phyloP scores from a whole-genome alignment of 2,113 vertebrate species.

The Galbula dea region DNA sequence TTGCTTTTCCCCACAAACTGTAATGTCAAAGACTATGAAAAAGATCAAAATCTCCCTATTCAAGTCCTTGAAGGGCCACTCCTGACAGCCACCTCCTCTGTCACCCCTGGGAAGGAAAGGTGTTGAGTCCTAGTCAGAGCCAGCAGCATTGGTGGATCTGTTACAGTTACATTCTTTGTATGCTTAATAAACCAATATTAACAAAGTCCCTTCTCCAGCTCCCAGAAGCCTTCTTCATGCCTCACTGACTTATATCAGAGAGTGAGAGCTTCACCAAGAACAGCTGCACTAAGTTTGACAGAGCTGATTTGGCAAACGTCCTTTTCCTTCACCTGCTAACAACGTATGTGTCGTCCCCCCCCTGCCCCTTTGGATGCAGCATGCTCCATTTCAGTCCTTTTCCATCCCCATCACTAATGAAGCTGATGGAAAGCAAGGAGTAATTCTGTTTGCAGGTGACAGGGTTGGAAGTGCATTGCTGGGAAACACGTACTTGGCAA shows the following conservation, averaged over 20 bases:
- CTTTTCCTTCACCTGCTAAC: conserved; percentile 9
- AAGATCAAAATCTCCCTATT: background rate
- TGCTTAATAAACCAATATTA: background rate
- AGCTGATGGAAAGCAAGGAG: conserved; percentile 25
- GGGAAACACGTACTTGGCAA: conserved; percentile 48
- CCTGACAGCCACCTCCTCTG: background rate
- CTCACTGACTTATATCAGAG: background rate
- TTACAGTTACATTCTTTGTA: background rate
- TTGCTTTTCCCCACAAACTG: background rate
- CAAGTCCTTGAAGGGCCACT: background rate
- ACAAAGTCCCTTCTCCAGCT: background rate
- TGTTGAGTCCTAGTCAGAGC: background rate
- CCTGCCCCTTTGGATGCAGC: background rate
- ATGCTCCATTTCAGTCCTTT: conserved; percentile 31
- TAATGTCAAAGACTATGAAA: background rate
- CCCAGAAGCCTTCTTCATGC: background rate
- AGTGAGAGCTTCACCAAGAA: background rate
- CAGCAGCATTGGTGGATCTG: background rate
- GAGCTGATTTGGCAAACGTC: background rate
- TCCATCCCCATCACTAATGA: conserved; percentile 1
- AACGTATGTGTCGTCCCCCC: background rate
- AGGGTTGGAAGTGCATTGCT: conserved; percentile 24
- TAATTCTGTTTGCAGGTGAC: conserved; percentile 66
- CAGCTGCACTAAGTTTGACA: background rate
- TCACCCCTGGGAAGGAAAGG: background rate